Evolutionary conservation across 2,113 vertebrate genomes (phyloP), one percentile per base, ranked within the genome.

Genomic region (Atrichornis clamosus): DNA sequence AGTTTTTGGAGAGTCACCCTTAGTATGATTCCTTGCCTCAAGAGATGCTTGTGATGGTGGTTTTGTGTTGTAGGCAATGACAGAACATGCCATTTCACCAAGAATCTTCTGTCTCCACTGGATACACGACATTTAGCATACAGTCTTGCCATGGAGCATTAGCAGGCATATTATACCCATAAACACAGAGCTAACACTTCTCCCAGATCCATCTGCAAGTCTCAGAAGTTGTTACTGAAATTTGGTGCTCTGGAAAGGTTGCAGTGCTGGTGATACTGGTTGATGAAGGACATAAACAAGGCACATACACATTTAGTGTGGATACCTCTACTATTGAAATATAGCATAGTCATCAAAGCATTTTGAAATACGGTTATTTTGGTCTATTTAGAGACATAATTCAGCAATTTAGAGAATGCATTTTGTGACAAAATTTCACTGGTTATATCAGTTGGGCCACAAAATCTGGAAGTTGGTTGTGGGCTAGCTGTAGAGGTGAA

Each of bases 91-190:
- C 2, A 2, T 37, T 41, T 70, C 33, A 65, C 24, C 44, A 44
- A 30, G 15, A 52, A 19, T 50, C 35, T 63, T 82, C 49, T 69
- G 30, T 24, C 35, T 26, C 6, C 18, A 1, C 30, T 24, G 18
- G 21, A 10, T 47, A 47, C 65, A 16, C 0, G 0, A 33, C 18
- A 12, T 44, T 47, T 35, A 42, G 7, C 6, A 1, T n/a, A 15
- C 5, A 39, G 35, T 46, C 69, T 73, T 82, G 22, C 10, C 7
- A 37, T 7, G 18, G 9, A 39, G 20, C 7, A 2, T 44, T 72
- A 56, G 26, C 44, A 58, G 21, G 30, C 27, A 85, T 58, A 13
- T 39, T 85, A 90, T 62, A 35, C 27, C 13, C 6, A 3, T 69
- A 55, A 84, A 41, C 23, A 15, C 26, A 17, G 35, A 39, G 27